These are phyloP conservation scores for Campoletis raptor DNA, from an alignment of 2,888 invertebrate genomes.

Conservation along the genomic window DNA sequence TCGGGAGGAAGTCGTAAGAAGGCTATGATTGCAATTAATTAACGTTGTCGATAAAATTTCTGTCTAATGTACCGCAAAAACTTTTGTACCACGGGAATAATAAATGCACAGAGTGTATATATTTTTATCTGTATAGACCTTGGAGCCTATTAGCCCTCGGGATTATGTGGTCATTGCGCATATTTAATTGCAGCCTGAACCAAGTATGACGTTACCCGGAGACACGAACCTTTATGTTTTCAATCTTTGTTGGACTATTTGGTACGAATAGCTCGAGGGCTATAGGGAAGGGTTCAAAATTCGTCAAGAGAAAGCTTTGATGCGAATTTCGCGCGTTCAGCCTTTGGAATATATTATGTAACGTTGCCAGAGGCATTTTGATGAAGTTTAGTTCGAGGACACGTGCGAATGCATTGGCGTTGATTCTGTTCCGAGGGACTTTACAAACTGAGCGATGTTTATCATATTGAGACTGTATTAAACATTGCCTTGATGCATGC, in stretches of 20 bases:
- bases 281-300: neutral
- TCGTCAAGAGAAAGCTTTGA: slow-evolving; percentile 37
- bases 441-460: neutral
- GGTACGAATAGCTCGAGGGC: neutral
- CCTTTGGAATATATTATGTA: slow-evolving; percentile 20
- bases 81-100: too few species aligned
- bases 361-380: slow-evolving; percentile 46
- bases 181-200: neutral
- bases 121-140: too few species aligned
- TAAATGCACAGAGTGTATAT: too few species aligned
- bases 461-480: slow-evolving; percentile 42
- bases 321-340: slow-evolving; percentile 24
- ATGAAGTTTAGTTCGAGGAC: slow-evolving; percentile 49
- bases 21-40: too few species aligned
- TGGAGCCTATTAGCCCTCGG: too few species aligned
- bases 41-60: too few species aligned
- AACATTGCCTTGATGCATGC: slow-evolving; percentile 34
- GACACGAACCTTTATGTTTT: neutral
- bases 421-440: neutral
- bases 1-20: too few species aligned
- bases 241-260: neutral
- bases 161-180: neutral
- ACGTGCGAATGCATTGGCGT: neutral
- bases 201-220: neutral
- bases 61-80: too few species aligned